Percentiles rank a stretch among this genome's conserved stretches.
phyloP scores from a whole-genome alignment of 2,888 invertebrate genomes.

The Zygothrica quintamaculata region DNA sequence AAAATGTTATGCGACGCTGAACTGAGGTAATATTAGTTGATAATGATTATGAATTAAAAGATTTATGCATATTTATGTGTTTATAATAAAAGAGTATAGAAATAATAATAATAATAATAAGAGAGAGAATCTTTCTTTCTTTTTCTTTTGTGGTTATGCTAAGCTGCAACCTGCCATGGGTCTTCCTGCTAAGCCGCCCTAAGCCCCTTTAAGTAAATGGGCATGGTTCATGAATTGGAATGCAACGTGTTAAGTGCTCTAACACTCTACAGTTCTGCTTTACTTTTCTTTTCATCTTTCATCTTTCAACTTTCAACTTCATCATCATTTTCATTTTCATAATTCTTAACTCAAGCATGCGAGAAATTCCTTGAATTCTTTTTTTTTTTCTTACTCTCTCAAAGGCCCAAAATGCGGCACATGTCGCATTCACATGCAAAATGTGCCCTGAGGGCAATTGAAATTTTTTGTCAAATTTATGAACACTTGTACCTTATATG shows the following conservation, averaged over 20 bases:
- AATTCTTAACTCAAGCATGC: conserved; percentile 46
- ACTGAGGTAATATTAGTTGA: conserved; percentile 26
- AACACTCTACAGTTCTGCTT: conserved; percentile 58
- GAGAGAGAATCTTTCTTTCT: no score
- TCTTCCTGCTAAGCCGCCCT: conserved; percentile 53
- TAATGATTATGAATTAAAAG: conserved; percentile 30
- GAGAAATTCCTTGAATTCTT: conserved; percentile 68
- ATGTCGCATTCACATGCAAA: conserved; percentile 44
- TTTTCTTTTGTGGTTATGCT: no score
- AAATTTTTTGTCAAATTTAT: conserved; percentile 49
- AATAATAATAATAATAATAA: no score
- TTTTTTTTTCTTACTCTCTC: conserved; percentile 4
- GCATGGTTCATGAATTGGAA: conserved; percentile 25
- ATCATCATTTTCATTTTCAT: no score
- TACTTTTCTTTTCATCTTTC: conserved; percentile 25
- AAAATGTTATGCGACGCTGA: conserved; percentile 10
- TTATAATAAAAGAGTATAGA: no score
- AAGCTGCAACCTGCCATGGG: not conserved
- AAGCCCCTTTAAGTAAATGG: conserved; percentile 68
- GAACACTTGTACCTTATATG: conserved; percentile 49
- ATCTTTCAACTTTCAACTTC: no score
- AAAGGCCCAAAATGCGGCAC: conserved; percentile 33
- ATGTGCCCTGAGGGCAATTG: conserved; percentile 49
- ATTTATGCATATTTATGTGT: conserved; percentile 7
- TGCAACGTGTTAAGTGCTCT: conserved; percentile 65